A percentile compares a stretch with the other conserved stretches of the same genome.
phyloP scores from a whole-genome alignment of 1,140 invertebrate species.

The Argopecten irradians region DNA sequence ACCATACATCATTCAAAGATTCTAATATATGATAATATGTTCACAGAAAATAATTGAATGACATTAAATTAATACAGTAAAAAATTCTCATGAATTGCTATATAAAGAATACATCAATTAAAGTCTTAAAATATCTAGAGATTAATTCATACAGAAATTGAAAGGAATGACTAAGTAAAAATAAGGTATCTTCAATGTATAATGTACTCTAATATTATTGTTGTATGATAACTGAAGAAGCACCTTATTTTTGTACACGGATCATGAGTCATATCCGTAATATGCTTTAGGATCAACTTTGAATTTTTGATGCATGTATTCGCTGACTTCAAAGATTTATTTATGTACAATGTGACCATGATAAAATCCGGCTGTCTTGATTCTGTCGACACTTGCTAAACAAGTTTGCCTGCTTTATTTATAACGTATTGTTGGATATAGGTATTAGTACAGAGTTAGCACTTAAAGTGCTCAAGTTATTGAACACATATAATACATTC shows the following conservation, averaged over 20 bases:
- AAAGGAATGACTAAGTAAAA: too few species aligned
- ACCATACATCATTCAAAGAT: too few species aligned
- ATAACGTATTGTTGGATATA: background rate
- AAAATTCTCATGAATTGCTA: too few species aligned
- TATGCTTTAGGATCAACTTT: background rate
- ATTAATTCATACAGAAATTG: too few species aligned
- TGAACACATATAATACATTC: too few species aligned
- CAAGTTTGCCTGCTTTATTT: background rate
- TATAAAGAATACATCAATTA: too few species aligned
- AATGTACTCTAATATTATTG: background rate
- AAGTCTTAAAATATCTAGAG: too few species aligned
- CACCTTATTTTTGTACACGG: background rate
- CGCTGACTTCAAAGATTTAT: constrained; percentile 5
- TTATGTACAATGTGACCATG: background rate
- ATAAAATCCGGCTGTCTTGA: background rate
- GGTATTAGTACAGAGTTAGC: background rate
- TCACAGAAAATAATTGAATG: too few species aligned
- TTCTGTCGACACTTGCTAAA: background rate
- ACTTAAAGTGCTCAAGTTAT: too few species aligned
- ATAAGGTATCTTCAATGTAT: too few species aligned
- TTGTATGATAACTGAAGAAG: background rate
- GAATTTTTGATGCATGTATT: constrained; percentile 17
- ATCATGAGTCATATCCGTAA: background rate
- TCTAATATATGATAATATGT: too few species aligned
- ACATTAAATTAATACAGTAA: too few species aligned